Base-by-base conservation (phyloP, 2,888 invertebrate genomes). In the Trachelus tabidus region DNA sequence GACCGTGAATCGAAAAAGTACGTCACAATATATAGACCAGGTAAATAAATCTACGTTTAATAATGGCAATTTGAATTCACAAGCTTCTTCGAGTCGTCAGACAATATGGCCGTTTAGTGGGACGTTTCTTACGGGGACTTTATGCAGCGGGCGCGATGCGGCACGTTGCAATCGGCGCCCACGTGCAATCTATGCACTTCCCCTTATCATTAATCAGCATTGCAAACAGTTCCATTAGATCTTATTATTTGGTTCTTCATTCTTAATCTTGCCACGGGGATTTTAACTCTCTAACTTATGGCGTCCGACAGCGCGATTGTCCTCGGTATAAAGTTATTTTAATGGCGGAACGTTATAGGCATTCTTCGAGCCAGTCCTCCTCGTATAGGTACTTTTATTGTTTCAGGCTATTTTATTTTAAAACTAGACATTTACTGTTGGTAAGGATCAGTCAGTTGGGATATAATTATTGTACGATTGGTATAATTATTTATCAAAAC, bases 401-500 rank as follows among this genome's bases (percentile, higher is more conserved):
- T 40, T 15, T 15, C 12, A 37, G 1, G 3, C 3, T 12, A 37
- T 37, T 12, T 34, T 34, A 12, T 37, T 40, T 40, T 15, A 15
- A 15, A 4, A 15, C 40, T 40, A 40, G 15, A 15, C 4, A 40
- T 15, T 40, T 15, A 40, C 15, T 40, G 15, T 40, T 4, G 6
- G 15, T 40, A 40, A 40, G 40, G 40, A 40, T 40, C 40, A 40
- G 6, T 40, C 40, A 15, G 15, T 15, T 4, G 40, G 15, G 40
- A 40, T 40, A 40, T 40, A 40, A 15, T 40, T 40, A 15, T 40
- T 40, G 40, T 40, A 40, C 40, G 4, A 40, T 15, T 6, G 40
- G 6, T 15, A 40, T 15, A 40, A 40, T 30, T 69, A 69, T 75
- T 87, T 90, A 90, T 90, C 90, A 90, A 90, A 90, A 90, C 90